Percentiles rank a stretch among this genome's conserved stretches.
Conservation (phyloP, 2,888 invertebrate genomes). For the Drosophila paranaensis region DNA sequence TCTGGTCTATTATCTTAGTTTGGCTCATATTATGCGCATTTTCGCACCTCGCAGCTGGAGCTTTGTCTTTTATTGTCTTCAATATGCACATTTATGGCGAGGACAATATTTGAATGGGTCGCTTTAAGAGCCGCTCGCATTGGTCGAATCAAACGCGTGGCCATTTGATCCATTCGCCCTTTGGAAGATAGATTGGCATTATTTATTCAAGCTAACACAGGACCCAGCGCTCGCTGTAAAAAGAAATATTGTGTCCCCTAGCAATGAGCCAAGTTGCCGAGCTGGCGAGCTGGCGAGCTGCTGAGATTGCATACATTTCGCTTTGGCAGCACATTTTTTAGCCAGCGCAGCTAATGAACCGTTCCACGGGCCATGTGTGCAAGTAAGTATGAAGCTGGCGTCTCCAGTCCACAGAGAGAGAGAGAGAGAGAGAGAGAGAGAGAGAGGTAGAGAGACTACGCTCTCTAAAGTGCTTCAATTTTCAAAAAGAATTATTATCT, state of each 20-base stretch:
- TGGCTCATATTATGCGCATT: constrained; percentile 17
- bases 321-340: constrained; percentile 75
- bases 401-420: not conserved
- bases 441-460: not conserved
- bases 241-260: constrained; percentile 48
- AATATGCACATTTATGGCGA: constrained; percentile 25
- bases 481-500: constrained; percentile 16
- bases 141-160: constrained; percentile 17
- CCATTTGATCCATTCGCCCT: constrained; percentile 52
- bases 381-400: constrained; percentile 31
- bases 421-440: not conserved
- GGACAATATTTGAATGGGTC: constrained; percentile 24
- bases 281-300: constrained; percentile 15
- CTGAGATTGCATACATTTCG: constrained; percentile 78
- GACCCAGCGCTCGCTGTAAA: constrained; percentile 20
- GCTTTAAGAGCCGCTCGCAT: constrained; percentile 37
- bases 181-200: constrained; percentile 70
- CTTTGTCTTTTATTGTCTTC: constrained; percentile 33
- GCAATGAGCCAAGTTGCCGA: constrained; percentile 31
- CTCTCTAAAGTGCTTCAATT: constrained; percentile 45
- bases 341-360: constrained; percentile 72
- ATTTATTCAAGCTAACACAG: constrained; percentile 70
- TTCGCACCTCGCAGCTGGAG: constrained; percentile 40
- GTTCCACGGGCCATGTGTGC: constrained; percentile 49
- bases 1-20: constrained; percentile 13